These are phyloP conservation scores for Pygoscelis antarcticus DNA, from an alignment of 2,113 vertebrate genomes.

Conservation along the genomic window DNA sequence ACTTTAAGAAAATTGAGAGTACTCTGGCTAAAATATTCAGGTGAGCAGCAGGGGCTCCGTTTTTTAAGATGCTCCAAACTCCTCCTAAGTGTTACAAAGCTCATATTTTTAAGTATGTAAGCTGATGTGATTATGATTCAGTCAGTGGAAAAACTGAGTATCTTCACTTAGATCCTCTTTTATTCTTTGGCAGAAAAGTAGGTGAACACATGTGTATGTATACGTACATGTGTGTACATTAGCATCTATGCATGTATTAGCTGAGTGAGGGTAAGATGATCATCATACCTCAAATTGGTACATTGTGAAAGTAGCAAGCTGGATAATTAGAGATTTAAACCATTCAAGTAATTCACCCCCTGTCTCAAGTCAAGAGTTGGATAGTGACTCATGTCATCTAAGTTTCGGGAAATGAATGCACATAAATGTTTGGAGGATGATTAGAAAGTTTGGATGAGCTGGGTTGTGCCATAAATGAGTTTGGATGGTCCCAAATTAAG, in stretches of 20 bases:
- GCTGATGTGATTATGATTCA: background rate
- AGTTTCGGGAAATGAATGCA: background rate
- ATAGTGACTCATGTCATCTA: background rate
- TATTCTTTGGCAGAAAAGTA: background rate
- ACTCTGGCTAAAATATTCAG: conserved; percentile 92
- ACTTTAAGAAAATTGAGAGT: conserved; percentile 94
- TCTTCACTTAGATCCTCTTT: background rate
- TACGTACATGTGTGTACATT: background rate
- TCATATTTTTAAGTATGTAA: background rate
- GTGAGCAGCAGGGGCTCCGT: conserved; percentile 62
- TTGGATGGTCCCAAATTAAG: background rate
- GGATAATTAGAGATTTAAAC: conserved; percentile 27
- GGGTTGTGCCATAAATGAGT: background rate
- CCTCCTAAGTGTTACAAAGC: background rate
- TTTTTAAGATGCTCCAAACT: background rate
- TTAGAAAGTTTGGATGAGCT: conserved; percentile 21
- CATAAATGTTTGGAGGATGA: background rate
- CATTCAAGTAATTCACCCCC: background rate
- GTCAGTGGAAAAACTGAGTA: background rate
- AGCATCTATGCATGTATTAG: background rate
- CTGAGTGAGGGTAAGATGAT: background rate
- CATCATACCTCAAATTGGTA: background rate
- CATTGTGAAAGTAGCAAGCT: conserved; percentile 18
- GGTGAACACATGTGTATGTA: background rate
- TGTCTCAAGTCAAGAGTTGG: background rate